Conservation (phyloP, 1,140 invertebrate genomes). For the Cardiocondyla obscurior region DNA sequence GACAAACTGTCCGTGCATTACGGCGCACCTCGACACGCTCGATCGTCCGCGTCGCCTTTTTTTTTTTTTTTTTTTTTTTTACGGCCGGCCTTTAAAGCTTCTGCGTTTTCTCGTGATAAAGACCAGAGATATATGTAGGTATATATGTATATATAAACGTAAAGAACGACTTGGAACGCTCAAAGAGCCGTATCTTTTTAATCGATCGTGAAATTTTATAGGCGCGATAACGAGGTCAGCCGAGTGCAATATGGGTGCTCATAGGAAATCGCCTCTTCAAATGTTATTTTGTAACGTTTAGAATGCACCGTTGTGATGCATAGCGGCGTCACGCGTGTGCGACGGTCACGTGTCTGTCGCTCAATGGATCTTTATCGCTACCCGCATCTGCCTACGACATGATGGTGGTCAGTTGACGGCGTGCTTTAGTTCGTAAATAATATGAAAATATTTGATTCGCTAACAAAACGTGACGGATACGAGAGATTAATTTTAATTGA, state of each 20-base stretch:
- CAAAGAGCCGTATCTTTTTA: constrained; percentile 48
- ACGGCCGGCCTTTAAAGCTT: constrained; percentile 56
- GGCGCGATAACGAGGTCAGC: constrained; percentile 50
- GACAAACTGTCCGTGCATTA: constrained; percentile 37
- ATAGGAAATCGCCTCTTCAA: constrained; percentile 1
- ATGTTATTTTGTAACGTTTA: constrained; percentile 37
- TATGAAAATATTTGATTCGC: constrained; percentile 45
- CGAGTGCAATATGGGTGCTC: constrained; percentile 33
- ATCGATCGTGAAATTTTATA: constrained; percentile 57
- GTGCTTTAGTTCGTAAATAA: constrained; percentile 32
- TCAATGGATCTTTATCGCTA: constrained; percentile 65
- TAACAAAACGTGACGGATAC: constrained; percentile 39
- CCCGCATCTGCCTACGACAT: constrained; percentile 58
- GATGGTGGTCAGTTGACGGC: constrained; percentile 8
- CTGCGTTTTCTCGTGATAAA: constrained; percentile 39
- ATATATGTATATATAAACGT: constrained; percentile 10
- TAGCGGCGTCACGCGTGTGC: constrained; percentile 55
- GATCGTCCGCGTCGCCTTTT: constrained; percentile 44
- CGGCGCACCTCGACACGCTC: constrained; percentile 12
- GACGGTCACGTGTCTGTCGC: constrained; percentile 51
- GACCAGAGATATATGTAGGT: constrained; percentile 3
- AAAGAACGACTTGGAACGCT: neutral
- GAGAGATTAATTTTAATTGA: constrained; percentile 35
- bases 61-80: no score
- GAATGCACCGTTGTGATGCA: constrained; percentile 10